Evolutionary conservation across 2,888 invertebrate genomes (phyloP), one percentile per base, ranked within the genome.

Genomic region (Gonocerus acuteangulatus): DNA sequence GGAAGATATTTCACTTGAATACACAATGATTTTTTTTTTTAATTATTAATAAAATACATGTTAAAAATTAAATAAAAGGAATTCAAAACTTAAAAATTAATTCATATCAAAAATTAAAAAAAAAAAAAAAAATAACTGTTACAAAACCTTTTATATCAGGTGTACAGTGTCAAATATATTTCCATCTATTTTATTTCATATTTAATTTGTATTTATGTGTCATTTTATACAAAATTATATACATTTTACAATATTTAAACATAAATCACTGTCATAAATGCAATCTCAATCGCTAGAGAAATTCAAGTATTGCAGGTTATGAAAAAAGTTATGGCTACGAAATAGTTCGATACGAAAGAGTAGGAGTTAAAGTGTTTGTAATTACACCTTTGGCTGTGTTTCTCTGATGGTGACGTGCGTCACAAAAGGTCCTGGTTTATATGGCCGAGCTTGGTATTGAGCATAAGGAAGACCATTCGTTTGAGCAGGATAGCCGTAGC

Each of bases 401-500:
- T 81, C 80, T 3, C 81, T 77, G 65, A 82, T 82, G 48, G 80
- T 81, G 42, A 82, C 82, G 68, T 82, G 82, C 0, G 82, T 82
- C 2, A 82, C 77, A 67, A 82, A 82, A 0, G 82, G 82, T 0
- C 82, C 82, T 61, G 67, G 54, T 62, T 66, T 62, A 60, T 62
- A 61, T 18, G 60, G 63, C 48, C 65, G 63, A 16, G 57, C 49
- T 9, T 62, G 60, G 45, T 66, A 62, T 16, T 62, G 62, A 21
- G 64, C 62, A 60, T 61, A 44, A 57, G 60, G 32, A 47, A 59
- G 52, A 45, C 61, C 57, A 61, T 64, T 57, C 62, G 61, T 62
- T 59, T 57, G 57, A 11, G 45, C 27, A 2, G 57, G 57, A 19
- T 57, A 57, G 18, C 57, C 57, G n/a, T 42, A 47, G 1, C 54